These are phyloP conservation scores for Perca schrenkii DNA, from an alignment of 2,113 vertebrate species.

Conservation along the genomic window DNA sequence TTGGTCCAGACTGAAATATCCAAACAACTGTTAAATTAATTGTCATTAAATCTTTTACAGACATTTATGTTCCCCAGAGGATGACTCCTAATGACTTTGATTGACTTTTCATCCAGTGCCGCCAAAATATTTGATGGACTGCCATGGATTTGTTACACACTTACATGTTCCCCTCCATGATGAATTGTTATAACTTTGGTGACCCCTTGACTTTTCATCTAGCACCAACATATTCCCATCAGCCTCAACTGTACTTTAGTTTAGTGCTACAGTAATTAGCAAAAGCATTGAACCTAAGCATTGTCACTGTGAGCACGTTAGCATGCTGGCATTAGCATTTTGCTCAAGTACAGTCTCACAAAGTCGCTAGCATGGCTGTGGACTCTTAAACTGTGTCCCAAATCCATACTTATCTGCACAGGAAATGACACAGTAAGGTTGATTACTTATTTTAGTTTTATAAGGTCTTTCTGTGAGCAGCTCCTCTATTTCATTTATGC, in stretches of 20 bases:
- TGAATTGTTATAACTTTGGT: background rate
- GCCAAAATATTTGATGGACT: background rate
- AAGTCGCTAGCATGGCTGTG: background rate
- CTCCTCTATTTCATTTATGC: background rate
- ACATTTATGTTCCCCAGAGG: background rate
- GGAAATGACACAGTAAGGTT: too few relatives aligned
- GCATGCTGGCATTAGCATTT: background rate
- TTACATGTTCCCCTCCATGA: background rate
- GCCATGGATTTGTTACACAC: background rate
- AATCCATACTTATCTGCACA: background rate
- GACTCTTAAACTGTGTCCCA: background rate
- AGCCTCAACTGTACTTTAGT: background rate
- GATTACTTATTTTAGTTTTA: too few relatives aligned
- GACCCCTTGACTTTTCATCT: background rate
- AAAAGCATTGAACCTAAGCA: background rate
- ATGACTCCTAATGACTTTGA: background rate
- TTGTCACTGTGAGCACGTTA: background rate
- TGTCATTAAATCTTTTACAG: background rate
- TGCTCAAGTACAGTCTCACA: background rate
- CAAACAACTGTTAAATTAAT: background rate
- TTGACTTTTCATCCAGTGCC: background rate
- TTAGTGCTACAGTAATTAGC: background rate
- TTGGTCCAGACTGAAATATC: background rate
- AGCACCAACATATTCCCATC: too few relatives aligned
- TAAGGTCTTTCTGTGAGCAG: background rate